Evolutionary conservation across 2,888 invertebrate species (phyloP).

Genomic region (Bugulina stolonifera): DNA sequence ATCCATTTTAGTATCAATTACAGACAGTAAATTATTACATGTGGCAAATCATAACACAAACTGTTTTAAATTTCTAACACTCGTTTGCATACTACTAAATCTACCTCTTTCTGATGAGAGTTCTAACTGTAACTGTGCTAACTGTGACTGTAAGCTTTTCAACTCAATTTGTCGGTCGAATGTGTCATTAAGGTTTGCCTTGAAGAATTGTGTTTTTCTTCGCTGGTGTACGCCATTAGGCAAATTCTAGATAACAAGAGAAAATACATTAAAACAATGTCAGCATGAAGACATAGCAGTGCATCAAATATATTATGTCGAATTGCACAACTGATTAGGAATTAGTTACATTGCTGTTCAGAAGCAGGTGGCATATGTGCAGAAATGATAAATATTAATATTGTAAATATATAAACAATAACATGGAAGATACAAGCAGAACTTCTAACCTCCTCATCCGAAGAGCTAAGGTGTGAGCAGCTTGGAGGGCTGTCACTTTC

Average conservation of each 20-base stretch:
- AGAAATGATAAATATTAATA: not conserved
- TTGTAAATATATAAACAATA: no score
- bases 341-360: no score
- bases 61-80: no score
- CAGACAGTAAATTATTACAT: no score
- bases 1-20: no score
- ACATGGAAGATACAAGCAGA: no score
- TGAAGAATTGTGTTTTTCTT: not conserved
- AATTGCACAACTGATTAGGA: no score
- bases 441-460: slow-evolving; percentile 18
- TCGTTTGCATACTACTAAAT: no score
- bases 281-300: no score
- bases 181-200: slow-evolving; percentile 20
- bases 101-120: slow-evolving; percentile 6
- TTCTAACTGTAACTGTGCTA: not conserved
- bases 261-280: no score
- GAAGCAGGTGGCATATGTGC: not conserved
- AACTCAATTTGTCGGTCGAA: slow-evolving; percentile 17
- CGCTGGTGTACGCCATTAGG: not conserved
- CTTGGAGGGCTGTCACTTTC: slow-evolving; percentile 14
- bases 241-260: not conserved
- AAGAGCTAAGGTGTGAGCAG: slow-evolving; percentile 22
- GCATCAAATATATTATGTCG: no score
- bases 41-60: no score
- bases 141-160: slow-evolving; percentile 7